Conservation (phyloP, 1,140 invertebrate genomes). For the Ylistrum balloti region DNA sequence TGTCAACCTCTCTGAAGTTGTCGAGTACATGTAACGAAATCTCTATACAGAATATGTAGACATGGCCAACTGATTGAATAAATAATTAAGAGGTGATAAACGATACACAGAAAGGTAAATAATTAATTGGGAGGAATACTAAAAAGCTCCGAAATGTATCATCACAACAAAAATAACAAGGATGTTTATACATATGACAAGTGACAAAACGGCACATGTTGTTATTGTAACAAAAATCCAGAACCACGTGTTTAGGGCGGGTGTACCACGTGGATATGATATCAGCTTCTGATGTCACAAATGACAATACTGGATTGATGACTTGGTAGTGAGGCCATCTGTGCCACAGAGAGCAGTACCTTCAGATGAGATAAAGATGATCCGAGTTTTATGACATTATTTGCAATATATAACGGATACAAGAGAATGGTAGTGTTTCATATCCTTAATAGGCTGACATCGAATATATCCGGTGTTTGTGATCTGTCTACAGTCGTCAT, state of each 20-base stretch:
- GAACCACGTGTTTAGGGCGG: neutral
- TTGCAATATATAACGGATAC: conserved; percentile 20
- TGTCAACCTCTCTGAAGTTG: too few relatives aligned
- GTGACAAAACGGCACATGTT: neutral
- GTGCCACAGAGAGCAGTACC: neutral
- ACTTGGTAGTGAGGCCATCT: neutral
- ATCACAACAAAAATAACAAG: too few relatives aligned
- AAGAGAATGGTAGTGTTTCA: neutral
- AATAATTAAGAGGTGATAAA: too few relatives aligned
- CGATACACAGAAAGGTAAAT: too few relatives aligned
- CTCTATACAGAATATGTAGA: too few relatives aligned
- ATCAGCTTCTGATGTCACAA: neutral
- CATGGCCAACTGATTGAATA: too few relatives aligned
- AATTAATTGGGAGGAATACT: too few relatives aligned
- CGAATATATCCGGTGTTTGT: neutral
- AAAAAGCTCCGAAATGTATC: too few relatives aligned
- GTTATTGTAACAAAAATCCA: neutral
- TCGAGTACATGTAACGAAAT: too few relatives aligned
- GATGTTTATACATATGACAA: too few relatives aligned
- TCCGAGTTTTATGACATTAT: conserved; percentile 22
- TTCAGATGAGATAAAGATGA: neutral
- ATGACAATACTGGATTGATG: neutral
- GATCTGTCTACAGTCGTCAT: neutral
- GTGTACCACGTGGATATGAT: neutral
- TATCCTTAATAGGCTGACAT: neutral